Evolutionary conservation across 37 sponge, comb jelly and placozoan genomes (phyloP), one percentile per base, ranked within the genome.

Genomic region (Dysidea cf. avara): DNA sequence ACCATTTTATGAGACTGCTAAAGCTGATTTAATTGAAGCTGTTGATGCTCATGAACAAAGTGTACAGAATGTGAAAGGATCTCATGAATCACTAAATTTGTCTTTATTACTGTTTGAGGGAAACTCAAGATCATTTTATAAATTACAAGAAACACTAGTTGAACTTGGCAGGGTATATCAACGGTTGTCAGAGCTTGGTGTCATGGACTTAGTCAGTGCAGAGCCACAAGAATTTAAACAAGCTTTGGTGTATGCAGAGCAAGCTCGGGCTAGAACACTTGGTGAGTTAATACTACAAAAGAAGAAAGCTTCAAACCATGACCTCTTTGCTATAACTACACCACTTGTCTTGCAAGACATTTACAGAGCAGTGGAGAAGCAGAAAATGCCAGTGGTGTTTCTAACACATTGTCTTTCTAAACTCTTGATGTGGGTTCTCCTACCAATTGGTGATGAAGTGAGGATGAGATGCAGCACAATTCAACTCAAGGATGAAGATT

Each of bases 41-140:
- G 56, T 80, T 1, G 13, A 69, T 5, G 52, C 53, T 22, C 81
- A 86, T 57, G 81, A 86, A 31, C 68, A 61, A 49, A 68, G 81
- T 1, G 63, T 81, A 22, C 62, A 64, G 28, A 69, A 65, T 71
- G 80, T 86, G 25, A 86, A 80, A 53, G 87, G 87, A 5, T 86
- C 87, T 7, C 17, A 57, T 3, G 50, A 74, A n/a, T 81, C 81
- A 0, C 66, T 86, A 0, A 81, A 26, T 12, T 71, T 89, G 26
- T 75, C 85, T 31, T 69, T 90, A 17, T 84, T 85, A 13, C 77
- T 90, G 32, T 84, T 77, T 50, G 90, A 90, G 54, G 72, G 68
- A 28, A 84, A 83, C 53, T 75, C 86, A 14, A 26, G 77, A 2
- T 75, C 81, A 16, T 90, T 84, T 59, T 77, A 90, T 64, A 52